phyloP scores from a whole-genome alignment of 2,888 invertebrate genomes.

The Tribolium freemani region DNA sequence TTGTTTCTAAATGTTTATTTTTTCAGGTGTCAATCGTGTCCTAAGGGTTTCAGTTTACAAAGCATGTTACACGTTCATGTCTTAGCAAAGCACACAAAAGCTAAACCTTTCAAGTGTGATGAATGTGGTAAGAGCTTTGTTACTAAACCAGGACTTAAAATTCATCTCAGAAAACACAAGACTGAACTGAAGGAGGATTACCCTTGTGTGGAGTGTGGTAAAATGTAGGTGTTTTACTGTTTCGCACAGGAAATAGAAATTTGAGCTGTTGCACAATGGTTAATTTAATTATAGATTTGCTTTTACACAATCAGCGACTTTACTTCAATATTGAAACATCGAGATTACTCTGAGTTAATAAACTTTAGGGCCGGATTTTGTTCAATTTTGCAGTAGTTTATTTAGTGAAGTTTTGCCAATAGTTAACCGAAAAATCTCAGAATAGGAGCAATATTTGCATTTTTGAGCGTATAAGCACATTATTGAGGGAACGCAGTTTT shows the following conservation, averaged over 20 bases:
- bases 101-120: slow-evolving; percentile 67
- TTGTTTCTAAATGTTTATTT: neutral
- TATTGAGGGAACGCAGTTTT: too few species aligned
- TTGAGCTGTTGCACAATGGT: neutral
- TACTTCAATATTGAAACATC: neutral
- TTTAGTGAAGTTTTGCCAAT: too few species aligned
- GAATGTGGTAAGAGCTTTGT: slow-evolving; percentile 68
- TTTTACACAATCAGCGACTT: neutral
- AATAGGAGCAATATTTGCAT: too few species aligned
- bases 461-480: too few species aligned
- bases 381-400: too few species aligned
- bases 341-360: too few species aligned
- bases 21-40: slow-evolving; percentile 71
- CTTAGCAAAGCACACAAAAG: slow-evolving; percentile 68
- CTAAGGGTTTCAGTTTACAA: slow-evolving; percentile 70
- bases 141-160: slow-evolving; percentile 68
- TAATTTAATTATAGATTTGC: neutral
- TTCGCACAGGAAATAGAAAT: neutral
- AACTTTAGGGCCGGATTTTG: too few species aligned
- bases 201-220: slow-evolving; percentile 67
- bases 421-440: too few species aligned
- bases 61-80: slow-evolving; percentile 72
- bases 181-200: slow-evolving; percentile 65
- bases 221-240: slow-evolving; percentile 62
- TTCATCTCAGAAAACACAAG: slow-evolving; percentile 70